Base-by-base conservation (phyloP, 2,113 vertebrate species). In the Condylura cristata region DNA sequence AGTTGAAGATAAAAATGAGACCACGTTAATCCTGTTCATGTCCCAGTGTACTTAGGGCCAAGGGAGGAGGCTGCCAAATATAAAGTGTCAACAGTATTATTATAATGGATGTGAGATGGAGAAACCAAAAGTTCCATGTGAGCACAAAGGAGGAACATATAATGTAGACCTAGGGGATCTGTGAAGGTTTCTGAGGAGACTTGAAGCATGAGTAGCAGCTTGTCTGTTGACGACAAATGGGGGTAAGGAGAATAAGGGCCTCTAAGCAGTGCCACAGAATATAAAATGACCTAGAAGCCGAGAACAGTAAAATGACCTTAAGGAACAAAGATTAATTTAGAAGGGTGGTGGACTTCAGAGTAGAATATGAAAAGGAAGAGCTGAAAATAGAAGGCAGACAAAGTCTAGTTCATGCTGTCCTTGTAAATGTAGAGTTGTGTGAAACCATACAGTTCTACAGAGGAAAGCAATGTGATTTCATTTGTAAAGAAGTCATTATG, bases 401-500 rank as follows among this genome's bases (percentile, higher is more conserved):
- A 74, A 34, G 13, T 65, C 48, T 6, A 91, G 32, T 53, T 90
- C 78, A 78, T 65, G 39, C 13, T 90, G 63, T 14, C 22, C 53
- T 88, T 82, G 32, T 60, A 76, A 81, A 82, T 93, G 78, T 4
- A 66, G 51, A 71, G 46, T 72, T 75, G 34, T 34, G 26, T 82
- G 63, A 91, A 93, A 70, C 17, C 89, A 86, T 24, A 6, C 20
- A 56, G 18, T 79, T 91, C 58, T 56, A 32, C n/a, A 34, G 70
- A 74, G 24, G 44, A 34, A 88, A 95, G 68, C 60, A 48, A 53
- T 61, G 58, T 90, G 44, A 75, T 94, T 92, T 94, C 71, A 65
- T 81, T 92, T 92, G 94, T 78, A 86, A 79, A 89, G 74, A 70
- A 89, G 9, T 30, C 51, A 79, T 89, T 79, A 34, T 91, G 14